phyloP scores from a whole-genome alignment of 1,140 invertebrate genomes.

The Drosophila varians region DNA sequence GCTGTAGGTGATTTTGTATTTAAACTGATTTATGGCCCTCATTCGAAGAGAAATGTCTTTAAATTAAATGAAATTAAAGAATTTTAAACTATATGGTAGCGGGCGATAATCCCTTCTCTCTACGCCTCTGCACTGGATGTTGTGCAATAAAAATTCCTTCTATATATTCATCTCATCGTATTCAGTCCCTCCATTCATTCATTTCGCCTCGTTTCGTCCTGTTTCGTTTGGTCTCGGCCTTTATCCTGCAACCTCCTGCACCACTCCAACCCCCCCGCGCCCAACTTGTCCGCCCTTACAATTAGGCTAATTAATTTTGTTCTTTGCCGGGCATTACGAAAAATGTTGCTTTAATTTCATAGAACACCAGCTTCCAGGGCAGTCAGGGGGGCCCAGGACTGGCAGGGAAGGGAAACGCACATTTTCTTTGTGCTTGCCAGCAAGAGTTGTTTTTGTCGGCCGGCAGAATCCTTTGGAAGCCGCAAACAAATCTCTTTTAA shows the following conservation, averaged over 20 bases:
- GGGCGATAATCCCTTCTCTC: neutral
- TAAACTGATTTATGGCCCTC: constrained; percentile 39
- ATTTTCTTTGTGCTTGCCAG: constrained; percentile 66
- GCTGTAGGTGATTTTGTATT: neutral
- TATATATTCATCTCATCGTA: constrained; percentile 64
- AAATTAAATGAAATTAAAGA: neutral
- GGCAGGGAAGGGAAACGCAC: constrained; percentile 49
- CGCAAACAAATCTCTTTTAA: constrained; percentile 83
- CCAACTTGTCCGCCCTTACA: constrained; percentile 61
- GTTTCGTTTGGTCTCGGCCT: constrained; percentile 47
- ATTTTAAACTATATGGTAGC: neutral
- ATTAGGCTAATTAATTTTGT: constrained; percentile 83
- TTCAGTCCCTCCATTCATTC: constrained; percentile 63
- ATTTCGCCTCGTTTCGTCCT: constrained; percentile 57
- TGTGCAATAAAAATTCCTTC: constrained; percentile 76
- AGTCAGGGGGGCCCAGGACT: neutral
- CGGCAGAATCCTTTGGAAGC: constrained; percentile 79
- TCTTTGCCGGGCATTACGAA: constrained; percentile 77
- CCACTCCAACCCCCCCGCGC: neutral
- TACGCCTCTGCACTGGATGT: constrained; percentile 28
- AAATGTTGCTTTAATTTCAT: constrained; percentile 81
- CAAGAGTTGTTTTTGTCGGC: constrained; percentile 52
- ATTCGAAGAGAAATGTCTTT: neutral
- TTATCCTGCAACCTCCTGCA: no score
- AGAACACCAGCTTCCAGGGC: constrained; percentile 24